phyloP scores from a whole-genome alignment of 2,113 vertebrate species.

The Takifugu bimaculatus region DNA sequence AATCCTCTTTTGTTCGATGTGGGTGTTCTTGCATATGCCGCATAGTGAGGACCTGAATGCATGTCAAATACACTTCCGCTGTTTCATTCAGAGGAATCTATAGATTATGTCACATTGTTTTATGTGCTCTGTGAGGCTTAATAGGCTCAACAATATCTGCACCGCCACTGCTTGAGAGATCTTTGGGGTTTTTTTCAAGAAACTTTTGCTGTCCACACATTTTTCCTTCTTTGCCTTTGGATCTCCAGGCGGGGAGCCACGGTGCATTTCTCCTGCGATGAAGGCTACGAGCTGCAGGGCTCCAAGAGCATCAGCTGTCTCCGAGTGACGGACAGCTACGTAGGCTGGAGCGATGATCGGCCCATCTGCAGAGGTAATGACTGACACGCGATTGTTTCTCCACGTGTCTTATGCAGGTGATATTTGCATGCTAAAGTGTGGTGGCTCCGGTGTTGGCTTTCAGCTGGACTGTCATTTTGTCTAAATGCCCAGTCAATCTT shows the following conservation, averaged over 20 bases:
- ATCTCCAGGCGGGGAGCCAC: constrained; percentile 87
- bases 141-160: constrained; percentile 2
- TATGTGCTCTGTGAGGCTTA: background rate
- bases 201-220: constrained; percentile 2
- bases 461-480: constrained; percentile 18
- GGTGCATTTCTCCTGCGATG: constrained; percentile 95
- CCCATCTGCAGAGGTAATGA: constrained; percentile 93
- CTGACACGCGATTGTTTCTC: constrained; percentile 4
- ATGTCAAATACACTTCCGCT: too few species aligned
- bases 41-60: too few species aligned
- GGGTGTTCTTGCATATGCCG: too few species aligned
- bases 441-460: background rate
- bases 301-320: constrained; percentile 98
- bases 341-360: constrained; percentile 96
- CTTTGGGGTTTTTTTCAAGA: background rate
- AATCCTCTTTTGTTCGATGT: too few species aligned
- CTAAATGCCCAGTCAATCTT: background rate
- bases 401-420: constrained; percentile 15
- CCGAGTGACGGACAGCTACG: constrained; percentile 93
- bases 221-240: background rate
- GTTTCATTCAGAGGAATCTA: background rate
- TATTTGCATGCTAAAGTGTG: background rate
- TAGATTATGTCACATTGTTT: background rate
- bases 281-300: constrained; percentile 96
- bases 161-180: background rate